phyloP scores from a whole-genome alignment of 2,797 vertebrate species.

The Xenopus petersii region DNA sequence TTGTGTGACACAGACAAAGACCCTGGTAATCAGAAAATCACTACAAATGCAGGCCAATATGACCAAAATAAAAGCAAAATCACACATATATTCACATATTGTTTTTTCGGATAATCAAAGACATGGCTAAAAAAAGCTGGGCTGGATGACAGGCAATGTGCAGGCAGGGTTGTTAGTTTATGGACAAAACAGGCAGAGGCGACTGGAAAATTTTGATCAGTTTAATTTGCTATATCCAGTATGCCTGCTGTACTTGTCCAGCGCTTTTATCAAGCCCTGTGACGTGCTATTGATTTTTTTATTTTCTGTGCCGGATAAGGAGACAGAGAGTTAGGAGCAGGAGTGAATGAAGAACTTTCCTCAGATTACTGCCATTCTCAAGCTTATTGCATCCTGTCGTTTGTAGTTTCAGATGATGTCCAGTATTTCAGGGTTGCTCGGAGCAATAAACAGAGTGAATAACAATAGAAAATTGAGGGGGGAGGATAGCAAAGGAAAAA shows the following conservation, averaged over 20 bases:
- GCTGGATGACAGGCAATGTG: conserved; percentile 77
- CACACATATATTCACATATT: conserved; percentile 50
- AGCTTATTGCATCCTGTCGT: conserved; percentile 98
- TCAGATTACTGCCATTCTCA: conserved; percentile 94
- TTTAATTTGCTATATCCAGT: conserved; percentile 98
- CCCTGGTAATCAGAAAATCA: conserved; percentile 17
- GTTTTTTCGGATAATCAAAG: conserved; percentile 64
- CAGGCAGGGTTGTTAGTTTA: conserved; percentile 94
- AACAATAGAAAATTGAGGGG: conserved; percentile 77
- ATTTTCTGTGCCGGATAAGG: conserved; percentile 99
- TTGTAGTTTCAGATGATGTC: conserved; percentile 97
- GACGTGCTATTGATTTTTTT: conserved; percentile 99
- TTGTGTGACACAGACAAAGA: conserved; percentile 18
- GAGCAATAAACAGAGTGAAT: conserved; percentile 90
- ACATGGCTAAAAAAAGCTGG: conserved; percentile 68
- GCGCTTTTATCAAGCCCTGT: conserved; percentile 93
- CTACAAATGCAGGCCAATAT: conserved; percentile 15
- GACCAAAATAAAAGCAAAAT: conserved; percentile 36
- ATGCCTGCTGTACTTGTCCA: conserved; percentile 79
- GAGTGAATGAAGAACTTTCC: conserved; percentile 98
- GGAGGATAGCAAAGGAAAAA: conserved; percentile 54
- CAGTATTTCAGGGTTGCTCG: conserved; percentile 84
- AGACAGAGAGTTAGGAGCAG: conserved; percentile 97
- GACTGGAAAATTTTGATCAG: conserved; percentile 98
- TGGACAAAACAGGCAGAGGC: conserved; percentile 84